Conservation (phyloP, 1,140 invertebrate species). For the Trypoxylus dichotomus region DNA sequence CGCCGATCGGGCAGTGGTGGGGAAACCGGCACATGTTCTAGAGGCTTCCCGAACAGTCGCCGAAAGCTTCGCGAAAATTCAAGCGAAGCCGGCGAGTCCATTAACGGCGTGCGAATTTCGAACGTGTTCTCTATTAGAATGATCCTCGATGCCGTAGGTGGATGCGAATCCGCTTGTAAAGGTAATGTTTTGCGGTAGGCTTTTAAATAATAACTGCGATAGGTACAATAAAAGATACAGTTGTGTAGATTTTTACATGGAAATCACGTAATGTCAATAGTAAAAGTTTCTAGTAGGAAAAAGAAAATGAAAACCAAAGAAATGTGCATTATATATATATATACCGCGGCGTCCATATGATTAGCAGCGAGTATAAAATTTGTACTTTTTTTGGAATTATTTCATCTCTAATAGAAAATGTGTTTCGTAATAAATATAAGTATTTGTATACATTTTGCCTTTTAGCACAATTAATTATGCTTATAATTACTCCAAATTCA, state of each 20-base stretch:
- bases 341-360: too few relatives aligned
- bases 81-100: not conserved
- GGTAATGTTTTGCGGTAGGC: not conserved
- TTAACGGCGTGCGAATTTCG: not conserved
- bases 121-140: not conserved
- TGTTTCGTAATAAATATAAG: too few relatives aligned
- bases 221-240: not conserved
- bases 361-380: too few relatives aligned
- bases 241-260: not conserved
- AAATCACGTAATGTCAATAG: not conserved
- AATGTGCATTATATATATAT: too few relatives aligned
- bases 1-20: not conserved
- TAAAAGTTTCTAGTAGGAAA: too few relatives aligned
- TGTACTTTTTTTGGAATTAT: too few relatives aligned
- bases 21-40: not conserved
- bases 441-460: too few relatives aligned
- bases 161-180: not conserved
- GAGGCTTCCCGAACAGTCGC: not conserved
- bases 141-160: not conserved
- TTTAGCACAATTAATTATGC: too few relatives aligned
- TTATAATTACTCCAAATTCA: too few relatives aligned
- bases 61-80: constrained; percentile 1
- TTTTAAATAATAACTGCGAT: not conserved
- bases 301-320: too few relatives aligned
- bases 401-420: too few relatives aligned